A percentile compares a stretch with the other conserved stretches of the same genome.
phyloP scores from a whole-genome alignment of 2,888 invertebrate species.

The Mallateleia sp. region DNA sequence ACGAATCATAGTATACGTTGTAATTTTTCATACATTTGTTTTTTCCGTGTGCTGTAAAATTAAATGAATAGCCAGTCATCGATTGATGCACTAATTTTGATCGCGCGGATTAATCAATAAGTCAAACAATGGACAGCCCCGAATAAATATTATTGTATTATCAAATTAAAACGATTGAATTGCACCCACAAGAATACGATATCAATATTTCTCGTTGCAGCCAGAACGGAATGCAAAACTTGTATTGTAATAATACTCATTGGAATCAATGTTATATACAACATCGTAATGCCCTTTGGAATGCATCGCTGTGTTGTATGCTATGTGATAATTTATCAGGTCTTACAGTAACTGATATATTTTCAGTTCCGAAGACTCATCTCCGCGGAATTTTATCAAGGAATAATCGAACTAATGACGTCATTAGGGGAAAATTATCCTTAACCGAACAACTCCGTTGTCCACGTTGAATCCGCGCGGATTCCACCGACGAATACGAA shows the following conservation, averaged over 20 bases:
- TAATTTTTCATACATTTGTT: too few relatives aligned
- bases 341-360: conserved; percentile 2
- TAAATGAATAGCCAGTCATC: not conserved
- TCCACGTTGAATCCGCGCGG: too few relatives aligned
- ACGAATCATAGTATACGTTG: too few relatives aligned
- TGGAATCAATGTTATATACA: conserved; percentile 64
- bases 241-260: conserved; percentile 75
- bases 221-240: conserved; percentile 79
- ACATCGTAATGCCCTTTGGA: conserved; percentile 57
- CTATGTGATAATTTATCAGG: conserved; percentile 31
- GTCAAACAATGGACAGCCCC: conserved; percentile 41
- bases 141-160: conserved; percentile 42
- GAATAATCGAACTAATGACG: conserved; percentile 12
- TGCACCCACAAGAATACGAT: conserved; percentile 57
- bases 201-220: conserved; percentile 81
- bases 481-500: too few relatives aligned
- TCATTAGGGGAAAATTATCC: too few relatives aligned
- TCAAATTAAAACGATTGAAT: conserved; percentile 55
- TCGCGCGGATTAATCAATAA: conserved; percentile 30
- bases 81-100: not conserved
- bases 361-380: conserved; percentile 38
- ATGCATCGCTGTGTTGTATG: conserved; percentile 49
- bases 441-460: too few relatives aligned
- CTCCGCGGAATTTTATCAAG: conserved; percentile 15
- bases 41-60: too few relatives aligned